Evolutionary conservation across 2,113 vertebrate genomes (phyloP), one percentile per base, ranked within the genome.

Genomic region (Chloropsis cyanopogon): DNA sequence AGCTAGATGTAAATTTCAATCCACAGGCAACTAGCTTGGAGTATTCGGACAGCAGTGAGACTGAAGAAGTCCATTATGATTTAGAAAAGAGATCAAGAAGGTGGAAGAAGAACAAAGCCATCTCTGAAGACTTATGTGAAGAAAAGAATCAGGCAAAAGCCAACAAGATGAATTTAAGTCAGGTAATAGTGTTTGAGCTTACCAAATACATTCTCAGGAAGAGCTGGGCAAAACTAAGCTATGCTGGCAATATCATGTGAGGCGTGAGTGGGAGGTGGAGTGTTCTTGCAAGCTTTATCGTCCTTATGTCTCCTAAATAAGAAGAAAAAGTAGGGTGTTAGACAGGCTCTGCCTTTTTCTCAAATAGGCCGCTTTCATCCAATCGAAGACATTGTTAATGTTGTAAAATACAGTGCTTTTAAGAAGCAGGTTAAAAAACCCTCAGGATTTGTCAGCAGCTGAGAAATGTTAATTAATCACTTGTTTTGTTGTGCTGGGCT

Each of bases 1-100:
- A 98, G 10, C 96, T 99, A 92, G 99, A 99, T 44, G 98, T 99
- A 66, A 99, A 99, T 97, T 99, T 99, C 95, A 99, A 99, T 94
- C 98, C 98, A 23, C 98, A 98, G 97, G 93, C 97, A 39, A 97
- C 97, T 47, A 93, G 83, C 23, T 76, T 97, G 39, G 97, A 98
- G 77, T 97, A 97, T 29, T 98, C 95, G 0, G 99, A 99, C 96
- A 99, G 99, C 97, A 99, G 99, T 6, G 98, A 99, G 79, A 97
- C 98, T 0, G 99, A 99, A 84, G 98, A 99, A 72, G 88, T 88
- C 42, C 97, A 96, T 54, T 97, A 81, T 3, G 93, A 98, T 25
- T 92, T 96, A 7, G 97, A 98, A 71, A 98, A 97, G 92, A 97
- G 97, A 80, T 98, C 98, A 9, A 97, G 98, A 80, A 95, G 98